Evolutionary conservation across 1,140 invertebrate species (phyloP), one percentile per base, ranked within the genome.

Genomic region (Drosophila miranda): DNA sequence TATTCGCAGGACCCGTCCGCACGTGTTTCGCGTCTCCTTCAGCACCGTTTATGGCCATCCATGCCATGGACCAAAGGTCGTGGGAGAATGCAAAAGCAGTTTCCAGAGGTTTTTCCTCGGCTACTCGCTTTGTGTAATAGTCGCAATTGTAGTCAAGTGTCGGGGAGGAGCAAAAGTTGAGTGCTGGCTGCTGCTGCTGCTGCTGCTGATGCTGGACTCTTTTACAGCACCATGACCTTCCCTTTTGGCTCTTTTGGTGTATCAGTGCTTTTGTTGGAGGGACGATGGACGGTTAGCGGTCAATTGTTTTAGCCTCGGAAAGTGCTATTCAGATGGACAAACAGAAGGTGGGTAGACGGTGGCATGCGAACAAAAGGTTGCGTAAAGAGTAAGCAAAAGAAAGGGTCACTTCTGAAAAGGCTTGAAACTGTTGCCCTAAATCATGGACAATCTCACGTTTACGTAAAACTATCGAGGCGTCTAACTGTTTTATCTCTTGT

Each of bases 71-170:
- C 50, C 34, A 26, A 28, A 19, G 41, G 42, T 14, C 30, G 21
- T 26, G 38, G 28, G 11, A 41, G 14, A 55, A 44, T 19, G 11
- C n/a, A 43, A 55, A 55, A 11, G 14, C 50, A 41, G 53, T 55
- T 55, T 55, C 42, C 13, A 44, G n/a, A 38, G 38, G 34, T 63
- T 34, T 46, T 58, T 51, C 30, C 41, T n/a, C 53, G 53, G 52
- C 28, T 38, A 70, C 41, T 26, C 23, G 41, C 59, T 67, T 61
- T 56, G 48, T 53, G 48, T 75, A 75, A 75, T 67, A 75, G 73
- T 73, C 56, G 69, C 73, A 75, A 75, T 75, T 75, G 69, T 67
- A 49, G 69, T 57, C 57, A 61, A 75, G 73, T 75, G 73, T 41
- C 43, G 30, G 69, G 62, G 69, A 57, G 69, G 56, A 51, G 41